Evolutionary conservation across 2,113 vertebrate species (phyloP).

Genomic region (Riparia riparia): DNA sequence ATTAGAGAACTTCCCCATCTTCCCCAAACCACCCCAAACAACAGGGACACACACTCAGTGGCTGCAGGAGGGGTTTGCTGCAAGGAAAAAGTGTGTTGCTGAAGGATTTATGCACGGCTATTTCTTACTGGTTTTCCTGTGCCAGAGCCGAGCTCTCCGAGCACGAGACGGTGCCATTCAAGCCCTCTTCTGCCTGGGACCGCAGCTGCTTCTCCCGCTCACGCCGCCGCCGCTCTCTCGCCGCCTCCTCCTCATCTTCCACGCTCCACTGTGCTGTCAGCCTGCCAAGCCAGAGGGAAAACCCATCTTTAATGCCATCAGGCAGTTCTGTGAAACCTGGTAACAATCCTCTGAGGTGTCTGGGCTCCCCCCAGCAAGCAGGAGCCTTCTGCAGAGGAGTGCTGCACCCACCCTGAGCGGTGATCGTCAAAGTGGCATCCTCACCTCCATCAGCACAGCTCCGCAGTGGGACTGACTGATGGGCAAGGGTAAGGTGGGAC

Average conservation of each 20-base stretch:
- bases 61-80: not conserved
- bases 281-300: constrained; percentile 70
- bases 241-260: constrained; percentile 87
- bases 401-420: rapidly evolving
- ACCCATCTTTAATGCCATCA: not conserved
- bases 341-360: not conserved
- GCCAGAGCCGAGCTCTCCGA: not conserved
- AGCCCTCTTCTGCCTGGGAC: constrained; percentile 49
- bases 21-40: not conserved
- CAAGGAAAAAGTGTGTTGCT: not conserved
- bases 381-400: not conserved
- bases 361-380: rapidly evolving
- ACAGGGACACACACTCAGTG: rapidly evolving
- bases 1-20: not conserved
- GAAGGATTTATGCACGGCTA: rapidly evolving
- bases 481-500: not conserved
- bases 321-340: not conserved
- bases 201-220: constrained; percentile 75
- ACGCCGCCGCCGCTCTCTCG: constrained; percentile 76
- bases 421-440: rapidly evolving
- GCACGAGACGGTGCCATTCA: not conserved
- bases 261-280: constrained; percentile 84
- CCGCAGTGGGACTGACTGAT: rapidly evolving
- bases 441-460: rapidly evolving
- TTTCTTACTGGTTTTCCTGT: constrained; percentile 69